Evolutionary conservation across 2,797 vertebrate genomes (phyloP).

Genomic region (Trachops cirrhosus): DNA sequence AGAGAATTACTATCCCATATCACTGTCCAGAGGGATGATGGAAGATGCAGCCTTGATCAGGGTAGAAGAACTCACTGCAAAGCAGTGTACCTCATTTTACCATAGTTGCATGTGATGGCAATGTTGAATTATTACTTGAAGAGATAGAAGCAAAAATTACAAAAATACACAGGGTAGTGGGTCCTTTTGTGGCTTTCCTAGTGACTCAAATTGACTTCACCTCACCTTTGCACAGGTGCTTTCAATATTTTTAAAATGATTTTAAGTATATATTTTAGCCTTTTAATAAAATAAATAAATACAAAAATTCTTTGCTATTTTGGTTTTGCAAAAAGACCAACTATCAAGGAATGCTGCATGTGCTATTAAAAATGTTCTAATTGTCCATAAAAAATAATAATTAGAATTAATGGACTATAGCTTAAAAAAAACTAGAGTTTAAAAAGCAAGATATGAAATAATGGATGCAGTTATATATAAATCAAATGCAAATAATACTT

Average conservation of each 20-base stretch:
- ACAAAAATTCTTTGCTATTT: slow-evolving; percentile 85
- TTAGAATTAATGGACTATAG: background rate
- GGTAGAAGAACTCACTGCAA: slow-evolving; percentile 94
- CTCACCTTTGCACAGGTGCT: slow-evolving; percentile 84
- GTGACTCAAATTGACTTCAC: slow-evolving; percentile 85
- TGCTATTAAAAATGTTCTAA: slow-evolving; percentile 84
- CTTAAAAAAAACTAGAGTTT: background rate
- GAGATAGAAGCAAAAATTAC: slow-evolving; percentile 83
- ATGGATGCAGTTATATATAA: background rate
- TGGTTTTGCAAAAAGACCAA: slow-evolving; percentile 91
- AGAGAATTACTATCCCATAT: slow-evolving; percentile 99
- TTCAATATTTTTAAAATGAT: slow-evolving; percentile 79
- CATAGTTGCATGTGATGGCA: slow-evolving; percentile 89
- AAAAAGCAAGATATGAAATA: background rate
- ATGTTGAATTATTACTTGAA: slow-evolving; percentile 83
- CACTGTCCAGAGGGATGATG: slow-evolving; percentile 96
- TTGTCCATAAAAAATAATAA: slow-evolving; percentile 80
- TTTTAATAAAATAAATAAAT: slow-evolving; percentile 81
- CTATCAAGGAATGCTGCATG: slow-evolving; percentile 92
- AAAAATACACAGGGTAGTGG: slow-evolving; percentile 95
- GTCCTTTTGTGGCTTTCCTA: slow-evolving; percentile 99
- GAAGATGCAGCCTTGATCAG: slow-evolving; percentile 97
- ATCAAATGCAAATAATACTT: background rate
- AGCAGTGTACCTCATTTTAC: slow-evolving; percentile 93
- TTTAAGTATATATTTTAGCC: slow-evolving; percentile 82